A percentile compares a stretch with the other conserved stretches of the same genome.
Conservation (phyloP, 64 coral and sea anemone species). For the Montipora capricornis region DNA sequence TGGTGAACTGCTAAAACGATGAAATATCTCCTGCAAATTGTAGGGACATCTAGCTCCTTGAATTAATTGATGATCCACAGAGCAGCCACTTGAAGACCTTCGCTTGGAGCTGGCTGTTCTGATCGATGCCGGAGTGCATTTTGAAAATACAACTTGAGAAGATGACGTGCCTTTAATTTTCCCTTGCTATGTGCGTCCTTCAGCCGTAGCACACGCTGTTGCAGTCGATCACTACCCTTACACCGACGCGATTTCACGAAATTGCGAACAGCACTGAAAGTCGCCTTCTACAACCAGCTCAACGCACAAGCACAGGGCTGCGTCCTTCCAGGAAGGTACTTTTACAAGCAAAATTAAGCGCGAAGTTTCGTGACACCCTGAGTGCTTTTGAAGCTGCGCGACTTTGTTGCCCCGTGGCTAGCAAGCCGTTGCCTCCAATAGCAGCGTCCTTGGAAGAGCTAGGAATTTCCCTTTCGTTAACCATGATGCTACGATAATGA, state of each 20-base stretch:
- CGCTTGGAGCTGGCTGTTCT: slow-evolving; percentile 30
- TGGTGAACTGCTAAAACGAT: no score
- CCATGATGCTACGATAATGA: slow-evolving; percentile 29
- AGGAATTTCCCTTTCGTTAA: slow-evolving; percentile 32
- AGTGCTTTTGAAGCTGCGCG: slow-evolving; percentile 25
- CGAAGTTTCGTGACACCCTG: neutral
- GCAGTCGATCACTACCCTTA: no score
- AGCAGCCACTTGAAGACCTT: slow-evolving; percentile 15
- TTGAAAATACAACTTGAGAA: slow-evolving; percentile 1
- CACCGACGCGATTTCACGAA: neutral
- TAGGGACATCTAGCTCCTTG: neutral
- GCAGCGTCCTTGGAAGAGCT: slow-evolving; percentile 41
- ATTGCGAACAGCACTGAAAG: slow-evolving; percentile 31
- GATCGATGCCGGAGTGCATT: slow-evolving; percentile 29
- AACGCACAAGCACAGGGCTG: slow-evolving; percentile 27
- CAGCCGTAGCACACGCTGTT: no score
- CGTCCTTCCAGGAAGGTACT: slow-evolving; percentile 13
- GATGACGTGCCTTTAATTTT: neutral
- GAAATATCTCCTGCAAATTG: no score
- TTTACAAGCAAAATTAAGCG: neutral
- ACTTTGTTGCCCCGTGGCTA: neutral
- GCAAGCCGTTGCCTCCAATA: neutral
- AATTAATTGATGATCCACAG: slow-evolving; percentile 36
- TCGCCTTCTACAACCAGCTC: slow-evolving; percentile 8
- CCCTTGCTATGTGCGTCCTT: neutral